A percentile compares a stretch with the other conserved stretches of the same genome.
These are phyloP conservation scores for Rhyacichthys aspro DNA, from an alignment of 2,797 vertebrate species.

Conservation along the genomic window DNA sequence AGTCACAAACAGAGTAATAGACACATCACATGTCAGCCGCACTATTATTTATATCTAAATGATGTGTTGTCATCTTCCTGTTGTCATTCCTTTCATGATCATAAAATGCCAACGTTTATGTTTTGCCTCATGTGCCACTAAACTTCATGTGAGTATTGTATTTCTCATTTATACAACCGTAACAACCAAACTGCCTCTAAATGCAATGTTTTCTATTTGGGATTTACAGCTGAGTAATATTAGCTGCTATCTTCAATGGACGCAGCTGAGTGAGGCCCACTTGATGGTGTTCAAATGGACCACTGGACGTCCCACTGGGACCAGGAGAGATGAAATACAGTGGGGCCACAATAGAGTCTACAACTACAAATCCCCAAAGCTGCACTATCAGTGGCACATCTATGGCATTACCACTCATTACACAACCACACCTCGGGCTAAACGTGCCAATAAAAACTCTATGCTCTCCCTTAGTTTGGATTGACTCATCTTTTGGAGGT, in stretches of 20 bases:
- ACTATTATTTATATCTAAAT: too few relatives aligned
- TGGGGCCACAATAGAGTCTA: constrained; percentile 67
- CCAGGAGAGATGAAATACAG: constrained; percentile 71
- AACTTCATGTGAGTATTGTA: background rate
- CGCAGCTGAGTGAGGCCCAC: constrained; percentile 53
- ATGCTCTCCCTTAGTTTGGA: constrained; percentile 39
- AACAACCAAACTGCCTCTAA: constrained; percentile 11
- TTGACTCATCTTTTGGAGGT: constrained; percentile 37
- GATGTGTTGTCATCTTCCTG: too few relatives aligned
- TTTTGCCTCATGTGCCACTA: too few relatives aligned
- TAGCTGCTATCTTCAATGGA: constrained; percentile 29
- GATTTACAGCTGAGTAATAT: constrained; percentile 34
- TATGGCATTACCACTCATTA: constrained; percentile 66
- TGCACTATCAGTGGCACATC: constrained; percentile 61
- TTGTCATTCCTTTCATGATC: too few relatives aligned
- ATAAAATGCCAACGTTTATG: too few relatives aligned
- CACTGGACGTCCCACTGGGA: constrained; percentile 69
- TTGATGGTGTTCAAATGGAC: constrained; percentile 70
- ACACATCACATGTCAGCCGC: too few relatives aligned
- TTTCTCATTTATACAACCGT: constrained; percentile 4
- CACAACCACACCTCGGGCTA: constrained; percentile 68
- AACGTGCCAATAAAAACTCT: constrained; percentile 38
- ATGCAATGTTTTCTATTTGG: constrained; percentile 24
- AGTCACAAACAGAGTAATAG: too few relatives aligned
- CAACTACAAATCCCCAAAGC: constrained; percentile 74